Evolutionary conservation across 92 coral and sea anemone species (phyloP), one percentile per base, ranked within the genome.

Genomic region (Bergia sp.): DNA sequence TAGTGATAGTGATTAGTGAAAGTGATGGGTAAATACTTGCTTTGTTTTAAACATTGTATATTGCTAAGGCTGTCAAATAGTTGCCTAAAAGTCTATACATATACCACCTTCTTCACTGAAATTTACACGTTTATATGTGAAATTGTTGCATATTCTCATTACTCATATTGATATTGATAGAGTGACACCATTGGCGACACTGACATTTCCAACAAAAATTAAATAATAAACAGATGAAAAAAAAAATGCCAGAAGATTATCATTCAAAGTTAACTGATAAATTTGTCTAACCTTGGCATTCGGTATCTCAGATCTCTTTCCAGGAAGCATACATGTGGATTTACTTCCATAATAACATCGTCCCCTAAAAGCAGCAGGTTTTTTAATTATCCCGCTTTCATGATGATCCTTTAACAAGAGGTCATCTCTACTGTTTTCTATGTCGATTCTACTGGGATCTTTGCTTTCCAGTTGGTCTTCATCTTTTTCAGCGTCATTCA

Each of bases 231-330:
- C 80, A 15, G 21, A 12, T 76, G 10, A 18, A 75, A 40, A 75
- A 76, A 7, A 12, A 76, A 7, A 12, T 10, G 11, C 8, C 6
- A 49, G 15, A 50, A 50, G 13, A 6, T 12, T 50, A 50, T 50
- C 0, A 50, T 7, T 50, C 10, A 1, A 7, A 29, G 29, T 29
- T 29, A 50, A 50, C 15, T 8, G 10, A 7, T 50, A 50, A 50
- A 10, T 50, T 50, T 50, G 57, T 50, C 85, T 21, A 3, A 80
- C 85, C 85, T 80, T 80, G 13, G 38, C 71, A 3, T 36, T 55
- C 57, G 85, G 85, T 45, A 80, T 49, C 66, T 57, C 85, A 37
- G 85, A 80, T 80, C 85, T 80, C 45, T 57, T 80, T 80, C 85
- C 85, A 37, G 85, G 85, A 36, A 53, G 15, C 45, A 20, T 37